These are phyloP conservation scores for Epizoanthus ramosus DNA, from an alignment of 92 coral and sea anemone species.

Conservation along the genomic window DNA sequence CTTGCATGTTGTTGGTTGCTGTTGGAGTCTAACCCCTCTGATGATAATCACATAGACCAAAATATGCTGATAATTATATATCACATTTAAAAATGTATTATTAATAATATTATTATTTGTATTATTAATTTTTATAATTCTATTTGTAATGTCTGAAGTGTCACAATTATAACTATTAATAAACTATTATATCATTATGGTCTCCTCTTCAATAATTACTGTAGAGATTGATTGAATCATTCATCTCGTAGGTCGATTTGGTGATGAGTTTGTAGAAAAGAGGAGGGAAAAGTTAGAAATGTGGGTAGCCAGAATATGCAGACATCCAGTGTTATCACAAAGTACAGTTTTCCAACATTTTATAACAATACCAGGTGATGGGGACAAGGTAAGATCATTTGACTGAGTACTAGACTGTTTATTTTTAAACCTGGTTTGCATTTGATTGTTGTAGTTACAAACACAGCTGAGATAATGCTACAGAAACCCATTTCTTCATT, in stretches of 20 bases:
- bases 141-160: too few relatives aligned
- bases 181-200: too few relatives aligned
- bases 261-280: conserved; percentile 94
- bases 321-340: conserved; percentile 88
- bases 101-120: too few relatives aligned
- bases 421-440: background rate
- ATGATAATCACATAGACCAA: too few relatives aligned
- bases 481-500: too few relatives aligned
- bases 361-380: conserved; percentile 65
- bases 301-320: conserved; percentile 90
- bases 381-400: conserved; percentile 72
- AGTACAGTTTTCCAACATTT: conserved; percentile 91
- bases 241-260: conserved; percentile 81
- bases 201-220: background rate
- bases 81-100: too few relatives aligned
- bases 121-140: too few relatives aligned
- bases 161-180: too few relatives aligned
- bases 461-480: too few relatives aligned
- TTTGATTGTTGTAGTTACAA: too few relatives aligned
- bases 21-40: background rate
- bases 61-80: too few relatives aligned
- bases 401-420: background rate
- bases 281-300: conserved; percentile 86
- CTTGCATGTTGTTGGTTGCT: too few relatives aligned
- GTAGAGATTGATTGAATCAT: background rate